Base-by-base conservation (phyloP, 2,797 vertebrate genomes). In the Schizothorax lantsangensis region DNA sequence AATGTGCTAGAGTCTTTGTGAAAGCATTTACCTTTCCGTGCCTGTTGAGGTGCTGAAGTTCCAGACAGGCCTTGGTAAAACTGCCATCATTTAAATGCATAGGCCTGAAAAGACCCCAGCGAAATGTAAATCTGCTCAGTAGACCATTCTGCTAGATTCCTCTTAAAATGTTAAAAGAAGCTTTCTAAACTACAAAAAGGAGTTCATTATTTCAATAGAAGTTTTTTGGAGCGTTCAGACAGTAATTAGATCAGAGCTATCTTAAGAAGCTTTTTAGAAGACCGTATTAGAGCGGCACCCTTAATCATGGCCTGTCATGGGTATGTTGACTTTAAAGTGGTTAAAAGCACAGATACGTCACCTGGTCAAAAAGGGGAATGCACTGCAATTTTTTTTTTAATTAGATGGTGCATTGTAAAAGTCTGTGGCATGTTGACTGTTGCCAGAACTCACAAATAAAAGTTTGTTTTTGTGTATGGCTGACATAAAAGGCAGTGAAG, bases 31-130 rank as follows among this genome's bases (percentile, higher is more conserved):
- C 86, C 80, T 89, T 91, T 91, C 90, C 62, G 43, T 40, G 26
- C 66, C 73, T 71, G 66, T 86, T 78, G 91, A 92, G 91, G 88
- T 72, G 84, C 85, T 78, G 26, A 84, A 89, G 90, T 92, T 90
- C 88, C 90, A 45, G 84, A 81, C 85, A 91, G 83, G 86, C 87
- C 90, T 92, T 66, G 90, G 93, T 94, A 91, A 75, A 93, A 92
- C 92, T 88, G 89, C 89, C 87, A 84, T 79, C 74, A 26, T 72
- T 84, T 89, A 92, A 92, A 94, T 91, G 86, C 85, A 85, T 89
- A 89, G 90, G 92, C 90, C 90, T 90, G 87, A 88, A 93, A 91
- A 90, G 33, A 75, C 71, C 79, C 84, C 79, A 84, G 81, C 36
- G 81, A 83, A 86, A 90, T 79, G 78, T 69, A 85, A 88, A 90